These are phyloP conservation scores for Anomalospiza imberbis DNA, from an alignment of 2,797 vertebrate species.

Conservation along the genomic window DNA sequence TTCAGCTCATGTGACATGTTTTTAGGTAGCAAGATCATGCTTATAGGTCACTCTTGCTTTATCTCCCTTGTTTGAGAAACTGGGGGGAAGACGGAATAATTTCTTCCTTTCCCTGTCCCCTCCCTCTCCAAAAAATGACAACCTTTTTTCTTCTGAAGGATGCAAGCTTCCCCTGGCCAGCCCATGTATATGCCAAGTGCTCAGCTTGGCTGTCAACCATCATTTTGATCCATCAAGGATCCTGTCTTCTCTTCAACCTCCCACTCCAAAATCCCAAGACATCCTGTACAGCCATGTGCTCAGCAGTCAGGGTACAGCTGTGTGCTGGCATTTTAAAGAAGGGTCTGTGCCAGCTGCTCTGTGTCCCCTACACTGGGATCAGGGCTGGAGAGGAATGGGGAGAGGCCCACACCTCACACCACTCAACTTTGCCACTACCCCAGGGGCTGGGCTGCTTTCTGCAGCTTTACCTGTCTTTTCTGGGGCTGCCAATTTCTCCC, in stretches of 20 bases:
- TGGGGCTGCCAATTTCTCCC: background rate
- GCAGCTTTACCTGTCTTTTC: background rate
- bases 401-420: background rate
- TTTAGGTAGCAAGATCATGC: background rate
- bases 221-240: background rate
- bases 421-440: background rate
- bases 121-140: background rate
- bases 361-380: background rate
- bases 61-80: background rate
- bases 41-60: background rate
- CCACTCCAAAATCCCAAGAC: background rate
- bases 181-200: accelerated
- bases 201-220: background rate
- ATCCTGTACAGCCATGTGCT: background rate
- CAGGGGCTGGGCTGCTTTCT: background rate
- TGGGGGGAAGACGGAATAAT: accelerated
- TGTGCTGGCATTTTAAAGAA: background rate
- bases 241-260: background rate
- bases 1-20: background rate
- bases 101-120: background rate
- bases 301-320: background rate
- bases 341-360: accelerated
- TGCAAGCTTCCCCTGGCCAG: background rate
- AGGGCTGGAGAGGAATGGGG: background rate
- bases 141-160: background rate